phyloP scores from a whole-genome alignment of 1,140 invertebrate genomes.

The Lepidurus couesii region DNA sequence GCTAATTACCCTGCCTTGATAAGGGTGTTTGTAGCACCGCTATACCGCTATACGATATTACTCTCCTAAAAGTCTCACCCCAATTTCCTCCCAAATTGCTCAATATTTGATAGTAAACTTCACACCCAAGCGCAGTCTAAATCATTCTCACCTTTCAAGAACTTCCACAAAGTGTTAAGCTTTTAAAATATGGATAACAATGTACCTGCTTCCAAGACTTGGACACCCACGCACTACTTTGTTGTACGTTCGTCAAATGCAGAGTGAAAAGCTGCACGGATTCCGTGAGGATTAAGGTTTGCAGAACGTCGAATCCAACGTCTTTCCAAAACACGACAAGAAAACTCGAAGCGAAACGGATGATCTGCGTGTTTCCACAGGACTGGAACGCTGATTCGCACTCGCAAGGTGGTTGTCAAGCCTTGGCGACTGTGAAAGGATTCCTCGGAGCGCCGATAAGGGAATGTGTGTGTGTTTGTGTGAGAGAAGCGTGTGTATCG shows the following conservation, averaged over 20 bases:
- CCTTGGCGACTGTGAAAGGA: not conserved
- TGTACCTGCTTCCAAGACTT: too few species aligned
- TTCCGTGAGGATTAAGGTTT: not conserved
- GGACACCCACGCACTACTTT: too few species aligned
- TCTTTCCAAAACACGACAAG: not conserved
- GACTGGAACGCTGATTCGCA: constrained; percentile 1
- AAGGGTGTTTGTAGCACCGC: not conserved
- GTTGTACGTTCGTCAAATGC: too few species aligned
- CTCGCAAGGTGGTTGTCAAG: not conserved
- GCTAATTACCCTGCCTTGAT: not conserved
- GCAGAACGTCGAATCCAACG: not conserved
- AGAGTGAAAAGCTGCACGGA: too few species aligned
- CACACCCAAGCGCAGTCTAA: too few species aligned
- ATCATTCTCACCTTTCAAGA: too few species aligned
- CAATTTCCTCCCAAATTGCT: too few species aligned
- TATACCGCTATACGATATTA: too few species aligned
- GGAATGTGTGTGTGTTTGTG: constrained; percentile 15
- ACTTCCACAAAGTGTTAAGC: too few species aligned
- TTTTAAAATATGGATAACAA: too few species aligned
- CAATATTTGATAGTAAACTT: too few species aligned
- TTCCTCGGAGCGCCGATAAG: constrained; percentile 17
- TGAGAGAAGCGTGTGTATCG: not conserved
- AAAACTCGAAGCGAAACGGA: not conserved
- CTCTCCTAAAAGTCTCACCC: too few species aligned
- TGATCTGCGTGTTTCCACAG: constrained; percentile 1